Conservation (phyloP, 1,140 invertebrate genomes). For the Melanaphis sacchari region DNA sequence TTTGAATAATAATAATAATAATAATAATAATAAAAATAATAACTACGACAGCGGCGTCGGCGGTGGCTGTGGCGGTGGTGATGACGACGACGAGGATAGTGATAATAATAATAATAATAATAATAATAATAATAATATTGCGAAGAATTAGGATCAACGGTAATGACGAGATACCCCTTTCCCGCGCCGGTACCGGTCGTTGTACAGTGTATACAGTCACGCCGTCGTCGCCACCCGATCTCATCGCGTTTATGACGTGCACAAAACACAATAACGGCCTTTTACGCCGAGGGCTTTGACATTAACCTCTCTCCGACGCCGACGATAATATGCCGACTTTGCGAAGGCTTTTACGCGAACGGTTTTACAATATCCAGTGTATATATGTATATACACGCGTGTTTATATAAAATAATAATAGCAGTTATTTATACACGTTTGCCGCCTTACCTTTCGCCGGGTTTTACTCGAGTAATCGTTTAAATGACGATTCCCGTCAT, state of each 20-base stretch:
- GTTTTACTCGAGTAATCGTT: background rate
- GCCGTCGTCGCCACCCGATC: background rate
- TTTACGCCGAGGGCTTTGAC: constrained; percentile 29
- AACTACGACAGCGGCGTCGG: background rate
- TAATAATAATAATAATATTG: constrained; percentile 35
- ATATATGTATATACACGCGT: background rate
- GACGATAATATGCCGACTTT: constrained; percentile 12
- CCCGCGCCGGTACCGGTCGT: background rate
- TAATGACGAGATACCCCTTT: constrained; percentile 31
- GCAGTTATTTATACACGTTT: background rate
- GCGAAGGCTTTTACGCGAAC: constrained; percentile 32
- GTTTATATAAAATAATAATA: constrained; percentile 27
- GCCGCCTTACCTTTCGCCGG: background rate
- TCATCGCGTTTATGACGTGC: constrained; percentile 17
- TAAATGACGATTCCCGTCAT: background rate
- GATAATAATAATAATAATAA: background rate
- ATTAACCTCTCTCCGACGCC: background rate
- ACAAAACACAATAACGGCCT: constrained; percentile 37
- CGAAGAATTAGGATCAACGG: constrained; percentile 51
- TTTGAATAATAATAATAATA: constrained; percentile 48
- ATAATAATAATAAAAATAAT: constrained; percentile 28
- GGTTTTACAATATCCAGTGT: constrained; percentile 13
- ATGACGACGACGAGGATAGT: background rate
- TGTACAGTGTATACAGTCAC: background rate
- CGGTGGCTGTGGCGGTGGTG: background rate